Conservation (phyloP, 1,140 invertebrate genomes). For the Propsilocerus akamusi region DNA sequence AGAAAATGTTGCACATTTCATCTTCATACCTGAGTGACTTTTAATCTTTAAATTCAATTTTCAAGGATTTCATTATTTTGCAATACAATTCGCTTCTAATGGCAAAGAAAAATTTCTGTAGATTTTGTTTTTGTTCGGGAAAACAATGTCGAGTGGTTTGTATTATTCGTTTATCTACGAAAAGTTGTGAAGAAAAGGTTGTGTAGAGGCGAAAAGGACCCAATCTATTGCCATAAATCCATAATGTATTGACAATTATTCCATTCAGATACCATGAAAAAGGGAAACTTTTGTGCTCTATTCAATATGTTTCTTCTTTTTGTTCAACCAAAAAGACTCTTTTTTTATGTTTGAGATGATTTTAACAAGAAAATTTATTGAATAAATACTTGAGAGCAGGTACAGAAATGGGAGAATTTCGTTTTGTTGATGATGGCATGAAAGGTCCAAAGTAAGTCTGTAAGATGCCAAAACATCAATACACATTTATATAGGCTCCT, state of each 20-base stretch:
- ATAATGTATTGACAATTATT: constrained; percentile 4
- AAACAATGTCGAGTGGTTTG: constrained; percentile 2
- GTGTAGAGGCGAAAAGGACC: background rate
- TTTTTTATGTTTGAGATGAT: background rate
- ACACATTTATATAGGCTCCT: too few species aligned
- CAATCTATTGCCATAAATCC: background rate
- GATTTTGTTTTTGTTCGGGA: background rate
- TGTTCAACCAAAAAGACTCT: background rate
- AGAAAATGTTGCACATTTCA: too few species aligned
- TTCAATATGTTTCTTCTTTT: background rate
- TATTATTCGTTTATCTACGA: background rate
- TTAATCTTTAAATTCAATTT: background rate
- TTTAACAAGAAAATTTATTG: background rate
- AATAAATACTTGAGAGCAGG: background rate
- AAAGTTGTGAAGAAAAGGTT: constrained; percentile 2
- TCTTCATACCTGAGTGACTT: too few species aligned
- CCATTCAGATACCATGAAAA: background rate
- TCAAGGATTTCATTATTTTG: constrained; percentile 3
- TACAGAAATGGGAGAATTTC: background rate
- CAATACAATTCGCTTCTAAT: background rate
- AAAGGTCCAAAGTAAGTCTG: background rate
- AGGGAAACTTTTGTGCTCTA: background rate
- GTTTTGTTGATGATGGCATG: background rate
- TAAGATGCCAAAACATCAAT: too few species aligned
- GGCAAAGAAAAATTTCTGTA: background rate